These are phyloP conservation scores for Anthoptus insignis DNA, from an alignment of 2,888 invertebrate genomes.

Conservation along the genomic window DNA sequence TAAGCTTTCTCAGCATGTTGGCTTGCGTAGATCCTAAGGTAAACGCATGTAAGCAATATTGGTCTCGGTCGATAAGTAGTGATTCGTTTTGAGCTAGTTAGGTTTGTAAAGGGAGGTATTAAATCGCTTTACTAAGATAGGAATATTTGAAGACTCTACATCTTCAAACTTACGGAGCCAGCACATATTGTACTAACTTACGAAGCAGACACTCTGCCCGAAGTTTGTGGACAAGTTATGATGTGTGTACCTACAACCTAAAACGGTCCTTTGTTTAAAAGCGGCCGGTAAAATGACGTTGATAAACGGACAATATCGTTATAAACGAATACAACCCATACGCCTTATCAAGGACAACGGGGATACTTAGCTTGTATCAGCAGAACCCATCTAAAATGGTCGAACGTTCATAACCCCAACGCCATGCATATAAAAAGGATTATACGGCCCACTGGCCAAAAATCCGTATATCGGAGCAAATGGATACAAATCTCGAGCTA, in stretches of 20 bases:
- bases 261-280: constrained; percentile 14
- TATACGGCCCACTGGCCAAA: constrained; percentile 17
- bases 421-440: constrained; percentile 33
- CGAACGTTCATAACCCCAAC: constrained; percentile 25
- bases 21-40: no score
- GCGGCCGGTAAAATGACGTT: constrained; percentile 19
- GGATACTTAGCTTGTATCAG: constrained; percentile 23
- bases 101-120: no score
- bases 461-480: constrained; percentile 26
- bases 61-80: no score
- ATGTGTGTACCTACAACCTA: constrained; percentile 5
- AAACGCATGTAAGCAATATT: no score
- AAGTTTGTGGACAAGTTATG: neutral
- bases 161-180: no score
- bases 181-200: no score
- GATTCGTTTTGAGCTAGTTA: no score
- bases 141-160: no score
- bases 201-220: no score
- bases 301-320: constrained; percentile 18
- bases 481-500: constrained; percentile 21
- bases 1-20: no score
- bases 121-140: no score
- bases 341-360: constrained; percentile 29
- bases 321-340: constrained; percentile 27
- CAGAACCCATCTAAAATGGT: constrained; percentile 30